Percentiles rank a stretch among this genome's conserved stretches.
Evolutionary conservation across 2,888 invertebrate species (phyloP).

Genomic region (Drosophila lacicola): DNA sequence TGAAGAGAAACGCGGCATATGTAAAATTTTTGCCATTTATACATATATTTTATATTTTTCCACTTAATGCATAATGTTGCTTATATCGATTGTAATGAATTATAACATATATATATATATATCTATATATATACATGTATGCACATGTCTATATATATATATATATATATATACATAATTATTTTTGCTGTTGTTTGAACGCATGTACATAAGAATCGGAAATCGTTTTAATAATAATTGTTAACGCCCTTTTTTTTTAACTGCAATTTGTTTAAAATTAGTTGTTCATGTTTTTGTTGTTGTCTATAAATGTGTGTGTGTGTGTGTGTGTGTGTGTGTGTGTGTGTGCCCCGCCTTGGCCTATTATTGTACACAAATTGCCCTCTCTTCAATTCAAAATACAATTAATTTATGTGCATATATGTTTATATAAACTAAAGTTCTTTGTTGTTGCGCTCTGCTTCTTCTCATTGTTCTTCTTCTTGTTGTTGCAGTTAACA

Average conservation of each 20-base stretch:
- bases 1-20: slow-evolving; percentile 21
- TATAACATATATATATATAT: slow-evolving; percentile 35
- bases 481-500: slow-evolving; percentile 35
- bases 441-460: not conserved
- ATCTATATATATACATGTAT: slow-evolving; percentile 7
- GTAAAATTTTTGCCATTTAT: slow-evolving; percentile 79
- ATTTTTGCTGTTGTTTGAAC: slow-evolving; percentile 37
- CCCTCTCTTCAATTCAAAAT: slow-evolving; percentile 50
- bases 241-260: slow-evolving; percentile 20
- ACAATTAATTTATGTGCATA: slow-evolving; percentile 34
- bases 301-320: slow-evolving; percentile 50
- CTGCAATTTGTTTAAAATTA: slow-evolving; percentile 28
- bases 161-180: slow-evolving; percentile 16
- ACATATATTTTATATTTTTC: slow-evolving; percentile 69
- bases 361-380: slow-evolving; percentile 49
- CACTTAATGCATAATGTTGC: slow-evolving; percentile 64
- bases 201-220: slow-evolving; percentile 59
- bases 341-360: slow-evolving; percentile 28
- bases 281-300: slow-evolving; percentile 11
- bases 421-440: slow-evolving; percentile 31
- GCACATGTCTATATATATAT: slow-evolving; percentile 34
- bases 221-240: slow-evolving; percentile 9
- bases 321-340: slow-evolving; percentile 10
- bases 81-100: slow-evolving; percentile 69
- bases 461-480: not conserved